These are phyloP conservation scores for Drosophila pruinosa DNA, from an alignment of 1,140 invertebrate genomes.

Conservation along the genomic window DNA sequence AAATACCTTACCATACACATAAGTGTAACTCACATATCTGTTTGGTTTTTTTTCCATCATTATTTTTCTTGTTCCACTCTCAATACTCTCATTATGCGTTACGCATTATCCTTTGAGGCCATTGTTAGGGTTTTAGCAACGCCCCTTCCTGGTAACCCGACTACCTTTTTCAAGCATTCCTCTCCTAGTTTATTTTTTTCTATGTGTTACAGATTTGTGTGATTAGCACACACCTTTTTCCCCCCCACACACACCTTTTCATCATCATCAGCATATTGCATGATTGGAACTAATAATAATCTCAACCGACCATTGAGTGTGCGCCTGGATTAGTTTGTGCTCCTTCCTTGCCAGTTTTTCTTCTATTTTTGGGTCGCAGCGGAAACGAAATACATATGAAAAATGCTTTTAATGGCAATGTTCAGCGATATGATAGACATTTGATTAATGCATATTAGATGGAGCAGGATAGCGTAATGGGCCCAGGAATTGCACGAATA, in stretches of 20 bases:
- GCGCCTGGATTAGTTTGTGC: conserved; percentile 44
- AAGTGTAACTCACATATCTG: conserved; percentile 21
- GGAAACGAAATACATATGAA: conserved; percentile 23
- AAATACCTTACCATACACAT: conserved; percentile 1
- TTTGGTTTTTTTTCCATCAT: neutral
- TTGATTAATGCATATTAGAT: conserved; percentile 42
- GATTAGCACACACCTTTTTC: conserved; percentile 49
- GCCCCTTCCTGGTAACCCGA: conserved; percentile 76
- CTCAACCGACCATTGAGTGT: conserved; percentile 45
- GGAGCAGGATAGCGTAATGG: conserved; percentile 17
- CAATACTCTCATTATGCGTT: conserved; percentile 51
- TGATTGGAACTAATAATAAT: conserved; percentile 74
- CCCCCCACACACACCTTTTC: conserved; percentile 10
- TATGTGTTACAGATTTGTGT: conserved; percentile 61
- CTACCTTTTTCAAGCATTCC: conserved; percentile 37
- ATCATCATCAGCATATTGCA: conserved; percentile 55
- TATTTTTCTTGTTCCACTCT: conserved; percentile 5
- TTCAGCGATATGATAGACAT: conserved; percentile 13
- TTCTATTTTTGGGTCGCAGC: conserved; percentile 8
- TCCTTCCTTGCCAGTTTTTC: neutral
- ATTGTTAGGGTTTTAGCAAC: conserved; percentile 67
- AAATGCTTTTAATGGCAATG: conserved; percentile 34
- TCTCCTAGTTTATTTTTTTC: neutral
- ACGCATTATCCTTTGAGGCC: conserved; percentile 65
- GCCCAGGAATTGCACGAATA: neutral